Evolutionary conservation across 2,797 vertebrate genomes (phyloP), one percentile per base, ranked within the genome.

Genomic region (Psittacula echo): DNA sequence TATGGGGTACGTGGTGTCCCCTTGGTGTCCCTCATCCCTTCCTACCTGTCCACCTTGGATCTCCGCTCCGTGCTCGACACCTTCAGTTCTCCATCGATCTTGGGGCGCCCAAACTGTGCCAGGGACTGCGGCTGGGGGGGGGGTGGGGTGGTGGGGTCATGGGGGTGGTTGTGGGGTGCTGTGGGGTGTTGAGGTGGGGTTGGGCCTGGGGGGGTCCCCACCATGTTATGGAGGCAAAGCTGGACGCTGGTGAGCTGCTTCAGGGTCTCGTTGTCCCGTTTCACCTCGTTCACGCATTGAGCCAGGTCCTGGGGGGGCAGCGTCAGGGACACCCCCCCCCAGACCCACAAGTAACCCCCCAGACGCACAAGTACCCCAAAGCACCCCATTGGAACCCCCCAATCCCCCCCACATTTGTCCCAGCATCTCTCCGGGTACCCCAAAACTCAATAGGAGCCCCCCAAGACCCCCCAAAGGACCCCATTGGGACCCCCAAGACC

Each of bases 81-180:
- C 97, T 99, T 99, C 87, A 99, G 97, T 82, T 99, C 99, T 15
- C 99, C 99, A 0, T 99, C 99, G 2, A 99, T 99, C 94, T 99
- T 99, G 34, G 99, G 99, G 24, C 99, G 98, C 19, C 99, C 99
- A 0, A 97, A 99, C 47, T 98, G 97, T 4, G 99, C 99, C 53
- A 99, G 97, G 78, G 99, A 99, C 96, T 98, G 98, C 29, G 97
- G 97, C 99, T 99, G 47, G 9, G 30, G 15, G 56, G 45, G 9
- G 32, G 12, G 50, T 7, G 48, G 5, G 18, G 47, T 27, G 24
- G 23, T 1, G 21, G 19, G 67, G 13, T 13, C 7, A 13, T 24
- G n/a, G 47, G 13, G 47, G 22, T 4, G 23, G 12, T 7, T 45
- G 19, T 45, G 47, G 47, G 23, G 11, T 9, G 17, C 44, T 4